These are phyloP conservation scores for Cuculus canorus DNA, from an alignment of 2,797 vertebrate species.

Conservation along the genomic window DNA sequence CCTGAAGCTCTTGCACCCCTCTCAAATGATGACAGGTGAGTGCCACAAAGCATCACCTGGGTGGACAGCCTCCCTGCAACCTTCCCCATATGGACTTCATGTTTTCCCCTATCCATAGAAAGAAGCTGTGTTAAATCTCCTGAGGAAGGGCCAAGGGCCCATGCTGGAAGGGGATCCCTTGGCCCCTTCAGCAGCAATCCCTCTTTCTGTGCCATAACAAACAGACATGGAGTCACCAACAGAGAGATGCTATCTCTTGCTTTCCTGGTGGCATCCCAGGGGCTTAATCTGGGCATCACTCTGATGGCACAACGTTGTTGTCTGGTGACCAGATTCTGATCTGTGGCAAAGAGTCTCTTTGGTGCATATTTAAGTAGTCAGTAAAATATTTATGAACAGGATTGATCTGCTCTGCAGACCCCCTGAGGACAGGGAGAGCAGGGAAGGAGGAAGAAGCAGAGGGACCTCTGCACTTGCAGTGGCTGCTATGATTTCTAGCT, in stretches of 20 bases:
- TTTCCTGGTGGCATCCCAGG: not conserved
- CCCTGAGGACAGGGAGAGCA: not conserved
- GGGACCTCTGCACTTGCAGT: fast-evolving
- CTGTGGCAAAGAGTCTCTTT: not conserved
- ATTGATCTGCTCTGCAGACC: fast-evolving
- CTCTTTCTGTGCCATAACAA: fast-evolving
- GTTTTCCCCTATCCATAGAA: not conserved
- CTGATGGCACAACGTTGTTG: not conserved
- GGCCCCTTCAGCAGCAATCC: too few species aligned
- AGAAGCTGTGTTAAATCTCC: not conserved
- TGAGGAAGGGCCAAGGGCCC: not conserved
- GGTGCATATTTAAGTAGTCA: not conserved
- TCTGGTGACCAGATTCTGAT: not conserved
- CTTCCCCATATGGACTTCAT: not conserved
- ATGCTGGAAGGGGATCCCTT: not conserved
- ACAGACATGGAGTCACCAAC: not conserved
- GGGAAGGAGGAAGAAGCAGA: not conserved
- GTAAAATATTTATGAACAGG: not conserved
- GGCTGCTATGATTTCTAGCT: not conserved
- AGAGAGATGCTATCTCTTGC: not conserved
- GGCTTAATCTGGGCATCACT: not conserved
- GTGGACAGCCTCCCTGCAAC: not conserved
- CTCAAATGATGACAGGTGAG: not conserved
- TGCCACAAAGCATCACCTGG: not conserved
- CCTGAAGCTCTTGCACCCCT: not conserved